A percentile compares a stretch with the other conserved stretches of the same genome.
Evolutionary conservation across 2,113 vertebrate species (phyloP).

Genomic region (Ceyx cyanopectus): DNA sequence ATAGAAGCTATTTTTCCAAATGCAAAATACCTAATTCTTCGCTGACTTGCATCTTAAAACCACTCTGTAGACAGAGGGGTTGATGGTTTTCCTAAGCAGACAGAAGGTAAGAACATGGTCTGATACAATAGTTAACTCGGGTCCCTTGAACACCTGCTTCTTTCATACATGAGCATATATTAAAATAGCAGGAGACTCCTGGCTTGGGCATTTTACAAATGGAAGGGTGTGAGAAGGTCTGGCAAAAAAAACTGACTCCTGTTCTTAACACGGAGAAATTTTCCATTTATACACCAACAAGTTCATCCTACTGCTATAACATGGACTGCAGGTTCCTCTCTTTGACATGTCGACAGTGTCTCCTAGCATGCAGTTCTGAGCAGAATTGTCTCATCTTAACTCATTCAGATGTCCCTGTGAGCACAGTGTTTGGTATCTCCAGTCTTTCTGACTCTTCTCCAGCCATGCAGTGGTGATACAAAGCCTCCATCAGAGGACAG

Average conservation of each 20-base stretch:
- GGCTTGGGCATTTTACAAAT: background rate
- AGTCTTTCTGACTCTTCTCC: background rate
- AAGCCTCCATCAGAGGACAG: background rate
- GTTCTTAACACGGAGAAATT: background rate
- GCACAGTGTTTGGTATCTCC: background rate
- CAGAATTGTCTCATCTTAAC: conserved; percentile 24
- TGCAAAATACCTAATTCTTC: background rate
- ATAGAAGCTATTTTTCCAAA: background rate
- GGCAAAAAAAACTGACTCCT: background rate
- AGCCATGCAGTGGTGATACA: rapidly evolving
- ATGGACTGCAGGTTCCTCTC: background rate
- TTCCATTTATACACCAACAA: background rate
- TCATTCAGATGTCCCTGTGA: background rate
- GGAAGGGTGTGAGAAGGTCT: background rate
- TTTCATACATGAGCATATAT: background rate
- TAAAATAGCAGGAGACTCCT: background rate
- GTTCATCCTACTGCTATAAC: background rate
- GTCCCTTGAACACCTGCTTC: background rate
- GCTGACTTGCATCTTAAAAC: background rate
- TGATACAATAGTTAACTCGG: background rate
- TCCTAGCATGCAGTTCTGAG: background rate
- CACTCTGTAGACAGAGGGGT: background rate
- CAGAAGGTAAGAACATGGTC: background rate
- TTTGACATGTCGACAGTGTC: background rate
- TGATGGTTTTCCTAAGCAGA: background rate